A percentile compares a stretch with the other conserved stretches of the same genome.
phyloP scores from a whole-genome alignment of 1,140 invertebrate genomes.

The Nilaparvata lugens region DNA sequence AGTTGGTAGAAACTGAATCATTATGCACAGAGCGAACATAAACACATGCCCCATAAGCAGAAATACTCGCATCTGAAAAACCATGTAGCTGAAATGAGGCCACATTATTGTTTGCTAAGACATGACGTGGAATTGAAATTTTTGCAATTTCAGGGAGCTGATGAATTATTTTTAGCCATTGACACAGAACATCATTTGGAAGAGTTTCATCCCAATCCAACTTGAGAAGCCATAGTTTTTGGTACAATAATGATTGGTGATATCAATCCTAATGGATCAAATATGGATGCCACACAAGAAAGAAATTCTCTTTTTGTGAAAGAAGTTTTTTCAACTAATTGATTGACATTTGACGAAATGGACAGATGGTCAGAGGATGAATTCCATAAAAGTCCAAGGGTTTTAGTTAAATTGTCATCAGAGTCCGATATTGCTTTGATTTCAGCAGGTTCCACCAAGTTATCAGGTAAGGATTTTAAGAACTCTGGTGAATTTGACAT shows the following conservation, averaged over 20 bases:
- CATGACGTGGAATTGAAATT: constrained; percentile 11
- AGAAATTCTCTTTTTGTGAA: constrained; percentile 13
- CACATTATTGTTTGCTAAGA: background rate
- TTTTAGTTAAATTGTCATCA: constrained; percentile 20
- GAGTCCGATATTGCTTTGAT: constrained; percentile 2
- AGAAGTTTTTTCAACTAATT: background rate
- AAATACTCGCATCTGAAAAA: constrained; percentile 7
- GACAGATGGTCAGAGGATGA: constrained; percentile 23
- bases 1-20: constrained; percentile 16
- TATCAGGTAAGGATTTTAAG: constrained; percentile 14
- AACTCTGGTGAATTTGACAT: constrained; percentile 23
- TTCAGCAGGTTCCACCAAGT: constrained; percentile 3
- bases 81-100: constrained; percentile 3
- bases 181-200: background rate
- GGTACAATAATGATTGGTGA: constrained; percentile 11
- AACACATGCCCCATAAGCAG: constrained; percentile 4
- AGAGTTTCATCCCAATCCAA: constrained; percentile 14
- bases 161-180: constrained; percentile 7
- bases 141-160: constrained; percentile 1
- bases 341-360: constrained; percentile 7
- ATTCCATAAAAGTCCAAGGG: constrained; percentile 33
- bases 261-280: constrained; percentile 21
- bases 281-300: constrained; percentile 19
- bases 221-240: constrained; percentile 16
- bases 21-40: constrained; percentile 16